Evolutionary conservation across 2,113 vertebrate species (phyloP).

Genomic region (Leptobrachium leishanense): DNA sequence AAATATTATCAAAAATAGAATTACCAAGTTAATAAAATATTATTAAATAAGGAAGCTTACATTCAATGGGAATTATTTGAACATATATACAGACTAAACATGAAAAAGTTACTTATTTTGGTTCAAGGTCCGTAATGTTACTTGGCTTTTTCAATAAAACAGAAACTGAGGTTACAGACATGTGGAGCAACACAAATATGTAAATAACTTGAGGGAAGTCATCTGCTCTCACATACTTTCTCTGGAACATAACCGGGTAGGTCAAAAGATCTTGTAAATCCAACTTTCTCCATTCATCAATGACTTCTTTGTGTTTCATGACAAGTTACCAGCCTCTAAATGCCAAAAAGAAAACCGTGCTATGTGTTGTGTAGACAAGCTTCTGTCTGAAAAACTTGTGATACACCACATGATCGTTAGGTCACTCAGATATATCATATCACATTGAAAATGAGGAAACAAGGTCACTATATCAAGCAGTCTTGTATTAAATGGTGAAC

Average conservation of each 20-base stretch:
- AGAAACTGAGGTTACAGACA: no score
- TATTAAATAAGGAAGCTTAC: no score
- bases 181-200: no score
- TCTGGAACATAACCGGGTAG: slow-evolving; percentile 70
- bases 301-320: slow-evolving; percentile 71
- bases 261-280: slow-evolving; percentile 71
- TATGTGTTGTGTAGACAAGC: slow-evolving; percentile 70
- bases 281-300: slow-evolving; percentile 71
- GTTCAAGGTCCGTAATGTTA: no score
- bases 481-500: background rate
- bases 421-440: slow-evolving; percentile 77
- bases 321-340: slow-evolving; percentile 75
- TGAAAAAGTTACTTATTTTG: no score
- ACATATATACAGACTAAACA: no score
- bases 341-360: slow-evolving; percentile 70
- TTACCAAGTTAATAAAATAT: no score
- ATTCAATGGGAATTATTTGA: no score
- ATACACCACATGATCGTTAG: slow-evolving; percentile 65
- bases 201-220: no score
- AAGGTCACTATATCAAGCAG: background rate
- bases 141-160: no score
- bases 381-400: slow-evolving; percentile 76
- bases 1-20: no score
- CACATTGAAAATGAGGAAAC: slow-evolving; percentile 40
- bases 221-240: slow-evolving; percentile 66